phyloP scores from a whole-genome alignment of 2,113 vertebrate genomes.

The Dascyllus trimaculatus region DNA sequence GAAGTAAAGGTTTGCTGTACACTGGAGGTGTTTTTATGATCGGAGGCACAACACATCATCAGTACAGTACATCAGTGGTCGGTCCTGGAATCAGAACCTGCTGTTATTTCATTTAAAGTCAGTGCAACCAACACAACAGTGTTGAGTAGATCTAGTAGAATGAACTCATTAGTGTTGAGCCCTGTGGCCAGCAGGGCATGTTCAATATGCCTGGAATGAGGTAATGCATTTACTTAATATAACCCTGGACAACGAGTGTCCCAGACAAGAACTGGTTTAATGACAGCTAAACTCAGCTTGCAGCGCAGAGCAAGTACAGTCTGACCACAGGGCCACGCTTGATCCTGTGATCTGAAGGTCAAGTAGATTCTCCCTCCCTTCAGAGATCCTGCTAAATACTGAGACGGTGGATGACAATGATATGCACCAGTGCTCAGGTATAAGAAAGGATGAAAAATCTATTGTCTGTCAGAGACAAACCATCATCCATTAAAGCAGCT shows the following conservation, averaged over 20 bases:
- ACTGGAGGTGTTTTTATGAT: background rate
- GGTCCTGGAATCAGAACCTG: background rate
- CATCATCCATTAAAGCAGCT: background rate
- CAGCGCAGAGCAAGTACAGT: background rate
- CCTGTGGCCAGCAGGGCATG: background rate
- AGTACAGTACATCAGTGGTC: background rate
- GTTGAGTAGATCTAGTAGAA: background rate
- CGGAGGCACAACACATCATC: conserved; percentile 18
- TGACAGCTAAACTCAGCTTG: conserved; percentile 10
- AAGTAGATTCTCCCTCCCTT: conserved; percentile 11
- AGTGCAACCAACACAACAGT: background rate
- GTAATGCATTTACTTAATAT: background rate
- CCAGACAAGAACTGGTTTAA: conserved; percentile 19
- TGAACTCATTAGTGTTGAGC: background rate
- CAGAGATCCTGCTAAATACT: background rate
- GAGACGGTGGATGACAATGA: conserved; percentile 3
- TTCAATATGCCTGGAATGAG: background rate
- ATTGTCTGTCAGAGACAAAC: background rate
- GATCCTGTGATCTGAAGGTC: conserved; percentile 17
- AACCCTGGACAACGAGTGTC: background rate
- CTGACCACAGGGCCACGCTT: conserved; percentile 1
- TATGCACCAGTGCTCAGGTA: background rate
- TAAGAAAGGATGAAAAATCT: background rate
- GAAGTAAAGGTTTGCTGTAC: background rate
- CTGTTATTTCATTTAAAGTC: conserved; percentile 10